These are phyloP conservation scores for Leptopilina drosophilae DNA, from an alignment of 2,888 invertebrate genomes.

Conservation along the genomic window DNA sequence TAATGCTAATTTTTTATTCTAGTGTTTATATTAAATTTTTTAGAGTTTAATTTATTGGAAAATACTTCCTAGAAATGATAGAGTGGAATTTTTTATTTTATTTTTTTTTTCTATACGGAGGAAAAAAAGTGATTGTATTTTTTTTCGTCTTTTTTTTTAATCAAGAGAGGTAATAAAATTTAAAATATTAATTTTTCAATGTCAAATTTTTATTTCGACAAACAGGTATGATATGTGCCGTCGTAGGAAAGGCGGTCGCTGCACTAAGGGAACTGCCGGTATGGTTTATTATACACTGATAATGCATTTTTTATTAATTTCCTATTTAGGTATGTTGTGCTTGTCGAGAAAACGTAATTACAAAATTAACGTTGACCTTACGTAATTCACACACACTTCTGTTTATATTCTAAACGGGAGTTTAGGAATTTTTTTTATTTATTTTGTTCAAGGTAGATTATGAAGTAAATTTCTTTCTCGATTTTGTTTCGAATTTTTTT, in stretches of 20 bases:
- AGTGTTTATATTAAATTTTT: no score
- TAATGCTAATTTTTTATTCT: no score
- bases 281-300: conserved; percentile 79
- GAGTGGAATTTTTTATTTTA: no score
- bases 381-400: background rate
- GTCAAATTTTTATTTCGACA: conserved; percentile 75
- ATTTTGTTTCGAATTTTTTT: background rate
- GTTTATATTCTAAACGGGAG: conserved; percentile 7
- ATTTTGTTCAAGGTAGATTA: background rate
- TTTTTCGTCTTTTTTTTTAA: conserved; percentile 20
- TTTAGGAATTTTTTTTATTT: background rate
- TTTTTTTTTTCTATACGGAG: background rate
- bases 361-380: conserved; percentile 25
- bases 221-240: conserved; percentile 99
- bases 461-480: conserved; percentile 9
- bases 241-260: conserved; percentile 96
- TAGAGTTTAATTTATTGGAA: no score
- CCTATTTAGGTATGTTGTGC: conserved; percentile 25
- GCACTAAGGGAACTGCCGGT: conserved; percentile 99
- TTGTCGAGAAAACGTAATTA: conserved; percentile 22
- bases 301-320: conserved; percentile 62
- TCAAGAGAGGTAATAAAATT: conserved; percentile 34
- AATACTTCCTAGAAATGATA: no score
- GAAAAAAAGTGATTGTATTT: background rate
- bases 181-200: conserved; percentile 68